These are phyloP conservation scores for Ametastegia equiseti DNA, from an alignment of 2,888 invertebrate genomes.

Conservation along the genomic window DNA sequence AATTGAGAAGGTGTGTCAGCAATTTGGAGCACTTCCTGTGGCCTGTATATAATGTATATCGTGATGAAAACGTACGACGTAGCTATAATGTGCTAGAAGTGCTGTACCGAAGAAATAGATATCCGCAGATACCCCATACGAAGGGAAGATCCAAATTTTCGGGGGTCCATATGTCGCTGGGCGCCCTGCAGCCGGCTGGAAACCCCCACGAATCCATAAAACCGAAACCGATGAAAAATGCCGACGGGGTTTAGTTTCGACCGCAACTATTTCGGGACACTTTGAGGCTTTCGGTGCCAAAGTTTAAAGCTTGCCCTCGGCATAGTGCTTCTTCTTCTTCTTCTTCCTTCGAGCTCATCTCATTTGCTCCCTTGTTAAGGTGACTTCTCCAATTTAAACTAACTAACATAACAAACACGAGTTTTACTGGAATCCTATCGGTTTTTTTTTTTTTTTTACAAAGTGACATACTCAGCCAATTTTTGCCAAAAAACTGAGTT, in stretches of 20 bases:
- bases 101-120: not conserved
- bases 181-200: constrained; percentile 26
- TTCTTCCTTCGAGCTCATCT: not conserved
- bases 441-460: too few relatives aligned
- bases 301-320: not conserved
- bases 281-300: constrained; percentile 44
- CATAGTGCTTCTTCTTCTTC: too few relatives aligned
- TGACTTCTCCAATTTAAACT: not conserved
- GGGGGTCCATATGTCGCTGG: constrained; percentile 35
- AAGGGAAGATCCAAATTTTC: constrained; percentile 11
- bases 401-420: not conserved
- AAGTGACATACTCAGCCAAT: too few relatives aligned
- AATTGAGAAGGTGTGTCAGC: constrained; percentile 14
- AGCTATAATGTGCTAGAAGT: not conserved
- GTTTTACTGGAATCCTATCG: too few relatives aligned
- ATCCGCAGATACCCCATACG: not conserved
- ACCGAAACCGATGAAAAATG: constrained; percentile 42
- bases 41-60: too few relatives aligned
- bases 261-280: constrained; percentile 49
- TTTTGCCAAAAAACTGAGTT: too few relatives aligned
- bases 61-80: constrained; percentile 16
- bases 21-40: constrained; percentile 26
- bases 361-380: not conserved
- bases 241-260: constrained; percentile 44
- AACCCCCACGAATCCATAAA: constrained; percentile 48